phyloP scores from a whole-genome alignment of 2,888 invertebrate species.

The Coelopa pilipes region DNA sequence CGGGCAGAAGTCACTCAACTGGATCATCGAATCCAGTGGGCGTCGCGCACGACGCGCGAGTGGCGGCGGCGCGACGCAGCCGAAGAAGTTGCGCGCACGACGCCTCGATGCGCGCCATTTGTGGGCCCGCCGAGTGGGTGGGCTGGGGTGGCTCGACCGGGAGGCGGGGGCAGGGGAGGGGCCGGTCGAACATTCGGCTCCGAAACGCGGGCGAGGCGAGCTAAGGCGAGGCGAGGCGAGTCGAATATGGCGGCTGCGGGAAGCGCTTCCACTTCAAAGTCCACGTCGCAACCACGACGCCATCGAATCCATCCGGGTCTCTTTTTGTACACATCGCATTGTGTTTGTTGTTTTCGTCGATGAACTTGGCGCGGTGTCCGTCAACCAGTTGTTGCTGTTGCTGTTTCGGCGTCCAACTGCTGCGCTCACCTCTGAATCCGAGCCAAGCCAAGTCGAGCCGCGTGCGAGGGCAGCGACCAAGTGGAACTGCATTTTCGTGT shows the following conservation, averaged over 20 bases:
- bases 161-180: too few species aligned
- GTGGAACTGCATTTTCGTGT: constrained; percentile 45
- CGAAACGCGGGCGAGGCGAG: not conserved
- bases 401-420: not conserved
- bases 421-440: too few species aligned
- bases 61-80: constrained; percentile 11
- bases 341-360: constrained; percentile 2
- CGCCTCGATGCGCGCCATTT: constrained; percentile 10
- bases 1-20: constrained; percentile 37
- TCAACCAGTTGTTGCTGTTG: constrained; percentile 13
- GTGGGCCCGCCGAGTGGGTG: not conserved
- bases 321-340: constrained; percentile 1
- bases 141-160: not conserved
- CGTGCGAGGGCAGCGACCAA: too few species aligned
- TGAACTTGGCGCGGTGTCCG: constrained; percentile 33
- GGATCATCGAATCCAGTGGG: constrained; percentile 41
- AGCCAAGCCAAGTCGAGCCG: too few species aligned
- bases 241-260: constrained; percentile 31
- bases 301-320: constrained; percentile 13
- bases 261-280: constrained; percentile 37
- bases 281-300: not conserved
- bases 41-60: too few species aligned
- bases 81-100: constrained; percentile 9
- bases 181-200: not conserved
- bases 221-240: not conserved